Conservation (phyloP, 2,797 vertebrate genomes). For the Epinephelus malabaricus region DNA sequence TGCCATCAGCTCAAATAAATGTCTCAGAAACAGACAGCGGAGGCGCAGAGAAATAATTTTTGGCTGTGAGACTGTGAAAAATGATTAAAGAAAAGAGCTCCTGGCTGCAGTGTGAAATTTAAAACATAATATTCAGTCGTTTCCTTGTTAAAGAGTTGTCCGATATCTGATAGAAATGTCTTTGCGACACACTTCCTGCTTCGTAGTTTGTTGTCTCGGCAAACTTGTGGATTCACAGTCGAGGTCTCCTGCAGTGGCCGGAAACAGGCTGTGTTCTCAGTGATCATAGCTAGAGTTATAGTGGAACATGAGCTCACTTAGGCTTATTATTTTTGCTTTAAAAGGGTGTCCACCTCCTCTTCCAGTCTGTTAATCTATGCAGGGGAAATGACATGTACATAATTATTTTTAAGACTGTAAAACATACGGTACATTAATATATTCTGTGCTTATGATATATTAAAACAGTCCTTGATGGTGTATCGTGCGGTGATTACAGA, state of each 20-base stretch:
- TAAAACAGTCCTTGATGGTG: not conserved
- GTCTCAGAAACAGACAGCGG: slow-evolving; percentile 33
- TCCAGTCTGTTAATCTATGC: not conserved
- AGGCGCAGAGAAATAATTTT: slow-evolving; percentile 44
- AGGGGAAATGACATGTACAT: not conserved
- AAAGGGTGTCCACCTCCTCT: not conserved
- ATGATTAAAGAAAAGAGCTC: slow-evolving; percentile 40
- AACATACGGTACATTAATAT: not conserved
- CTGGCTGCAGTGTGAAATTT: slow-evolving; percentile 14
- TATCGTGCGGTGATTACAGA: slow-evolving; percentile 17
- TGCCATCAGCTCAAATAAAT: slow-evolving; percentile 52
- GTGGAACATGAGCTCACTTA: no score
- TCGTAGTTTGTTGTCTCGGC: slow-evolving; percentile 5
- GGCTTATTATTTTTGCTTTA: not conserved
- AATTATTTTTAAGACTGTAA: not conserved
- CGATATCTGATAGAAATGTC: not conserved
- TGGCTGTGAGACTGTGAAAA: slow-evolving; percentile 36
- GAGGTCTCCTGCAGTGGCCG: not conserved
- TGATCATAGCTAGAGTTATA: no score
- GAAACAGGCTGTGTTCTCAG: not conserved
- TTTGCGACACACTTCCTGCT: slow-evolving; percentile 15
- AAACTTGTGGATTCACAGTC: slow-evolving; percentile 15
- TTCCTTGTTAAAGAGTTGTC: slow-evolving; percentile 18
- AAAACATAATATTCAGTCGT: slow-evolving; percentile 25
- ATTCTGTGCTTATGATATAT: not conserved